Evolutionary conservation across 2,797 vertebrate species (phyloP), one percentile per base, ranked within the genome.

Genomic region (Oreochromis mossambicus): DNA sequence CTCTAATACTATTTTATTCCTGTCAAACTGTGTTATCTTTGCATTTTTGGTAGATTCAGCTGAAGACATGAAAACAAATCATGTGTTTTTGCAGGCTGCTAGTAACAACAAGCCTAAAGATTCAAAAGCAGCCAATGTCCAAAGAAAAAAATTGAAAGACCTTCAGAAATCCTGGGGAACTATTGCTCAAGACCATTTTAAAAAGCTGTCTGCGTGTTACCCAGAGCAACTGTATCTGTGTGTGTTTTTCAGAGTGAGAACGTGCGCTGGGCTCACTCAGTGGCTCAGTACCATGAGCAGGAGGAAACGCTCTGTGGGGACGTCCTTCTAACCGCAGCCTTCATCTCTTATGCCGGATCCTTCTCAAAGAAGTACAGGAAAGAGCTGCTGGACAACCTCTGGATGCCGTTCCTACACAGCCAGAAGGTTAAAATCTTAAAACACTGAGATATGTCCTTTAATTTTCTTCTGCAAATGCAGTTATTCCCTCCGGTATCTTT

Each of bases 301-400:
- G 96, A 98, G 87, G 94, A 96, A 89, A 97, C 92, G 0, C 79
- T 94, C 12, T 94, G 95, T 79, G 97, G 97, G 48, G 96, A 97
- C 24, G 80, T 96, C 70, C 95, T 98, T 38, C 94, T 96, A 21
- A 97, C 95, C 0, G 68, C 94, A 73, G 89, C 96, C 78, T 96
- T 96, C 89, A 96, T 96, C 93, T 97, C 94, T 13, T 96, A 96
- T 1, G 92, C 95, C 2, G 96, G 94, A 32, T 96, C 96, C 48
- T 97, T 96, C 94, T 95, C 96, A 58, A 96, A 96, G 88, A 93
- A 91, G 88, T 95, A 96, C 92, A 92, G 95, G 19, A 76, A 21
- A 26, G 91, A 96, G 85, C 92, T 96, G 52, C 83, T 96, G 76
- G 91, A 97, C 83, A 96, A 94, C 88, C 94, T 96, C 38, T 95